Base-by-base conservation (phyloP, 2,113 vertebrate genomes). In the Pogona vitticeps region DNA sequence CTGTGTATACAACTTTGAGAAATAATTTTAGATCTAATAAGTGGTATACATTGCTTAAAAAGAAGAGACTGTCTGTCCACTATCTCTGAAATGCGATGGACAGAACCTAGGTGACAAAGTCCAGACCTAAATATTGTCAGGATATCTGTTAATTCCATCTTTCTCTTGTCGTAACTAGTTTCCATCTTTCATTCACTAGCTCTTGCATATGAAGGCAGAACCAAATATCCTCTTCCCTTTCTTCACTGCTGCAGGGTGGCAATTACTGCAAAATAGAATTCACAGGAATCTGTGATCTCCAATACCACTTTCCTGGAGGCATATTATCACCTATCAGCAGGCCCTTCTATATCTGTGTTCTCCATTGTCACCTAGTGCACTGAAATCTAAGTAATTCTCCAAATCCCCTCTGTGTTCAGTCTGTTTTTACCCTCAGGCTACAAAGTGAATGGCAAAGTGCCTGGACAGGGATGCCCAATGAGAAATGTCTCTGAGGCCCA, bases 401-500 rank as follows among this genome's bases (percentile, higher is more conserved):
- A 91, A 93, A 92, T 63, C 58, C 31, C 23, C 18, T 80, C 42
- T 86, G 14, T 46, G 77, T 18, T 85, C 84, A 88, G 36, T 75
- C 87, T 90, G n/a, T 90, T 94, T 88, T 71, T 84, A 86, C 76
- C 88, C 92, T 83, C 59, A 85, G 85, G 90, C 75, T 92, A 85
- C 42, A 86, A 81, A 92, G 72, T 80, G 89, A 90, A 91, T 93
- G 90, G 85, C 87, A 87, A 67, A 90, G 58, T 87, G 71, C 71
- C 92, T 91, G 67, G 0, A 86, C 0, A 2, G 36, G 79, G 65
- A 76, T 76, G 52, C 18, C 89, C 90, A 93, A 84, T 28, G 68
- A 89, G 65, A 92, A 92, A 77, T 93, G 82, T 90, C 86, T 93
- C 91, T 76, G 87, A 82, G 59, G 26, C 67, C 23, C 83, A 42